A percentile compares a stretch with the other conserved stretches of the same genome.
Conservation (phyloP, 2,113 vertebrate genomes). For the Haliaeetus leucogaster region DNA sequence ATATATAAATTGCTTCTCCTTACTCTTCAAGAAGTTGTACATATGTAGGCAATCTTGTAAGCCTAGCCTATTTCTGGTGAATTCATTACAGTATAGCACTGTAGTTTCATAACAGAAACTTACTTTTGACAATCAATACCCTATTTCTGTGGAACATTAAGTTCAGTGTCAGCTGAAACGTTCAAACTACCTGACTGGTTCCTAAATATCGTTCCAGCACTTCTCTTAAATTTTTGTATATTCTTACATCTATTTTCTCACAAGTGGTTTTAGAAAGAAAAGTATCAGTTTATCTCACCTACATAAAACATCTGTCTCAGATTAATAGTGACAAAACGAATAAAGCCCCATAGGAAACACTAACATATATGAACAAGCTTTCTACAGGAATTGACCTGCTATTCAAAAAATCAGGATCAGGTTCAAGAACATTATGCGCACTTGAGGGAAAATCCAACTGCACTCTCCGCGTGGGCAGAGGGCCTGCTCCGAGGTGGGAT, state of each 20-base stretch:
- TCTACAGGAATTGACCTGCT: background rate
- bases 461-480: background rate
- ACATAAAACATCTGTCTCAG: background rate
- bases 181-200: background rate
- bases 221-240: background rate
- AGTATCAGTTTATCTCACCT: background rate
- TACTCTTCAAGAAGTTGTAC: background rate
- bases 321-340: conserved; percentile 5
- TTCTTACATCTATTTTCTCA: background rate
- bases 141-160: background rate
- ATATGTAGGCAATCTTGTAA: background rate
- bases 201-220: background rate
- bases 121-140: background rate
- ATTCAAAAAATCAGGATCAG: background rate
- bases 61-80: background rate
- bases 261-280: background rate
- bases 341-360: background rate
- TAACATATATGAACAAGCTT: background rate
- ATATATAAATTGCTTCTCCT: background rate
- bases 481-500: background rate
- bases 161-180: background rate
- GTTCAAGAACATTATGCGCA: background rate
- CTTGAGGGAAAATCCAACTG: background rate
- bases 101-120: background rate
- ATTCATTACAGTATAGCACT: background rate